Evolutionary conservation across 2,888 invertebrate species (phyloP).

Genomic region (Amaurobius ferox): DNA sequence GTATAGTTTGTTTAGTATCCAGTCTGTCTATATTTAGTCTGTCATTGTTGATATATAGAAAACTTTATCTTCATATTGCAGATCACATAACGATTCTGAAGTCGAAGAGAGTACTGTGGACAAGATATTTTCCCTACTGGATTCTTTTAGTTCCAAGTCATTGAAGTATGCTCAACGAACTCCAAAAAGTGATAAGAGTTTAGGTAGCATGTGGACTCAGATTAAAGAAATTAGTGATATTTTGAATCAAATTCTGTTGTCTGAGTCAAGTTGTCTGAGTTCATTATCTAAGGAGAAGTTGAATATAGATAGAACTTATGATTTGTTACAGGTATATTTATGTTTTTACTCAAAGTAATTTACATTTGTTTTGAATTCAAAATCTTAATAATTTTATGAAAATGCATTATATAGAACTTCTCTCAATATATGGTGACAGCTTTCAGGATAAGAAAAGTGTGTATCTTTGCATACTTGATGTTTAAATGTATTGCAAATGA

Average conservation of each 20-base stretch:
- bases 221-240: conserved; percentile 15
- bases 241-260: conserved; percentile 30
- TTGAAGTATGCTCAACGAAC: conserved; percentile 46
- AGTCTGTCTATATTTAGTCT: too few species aligned
- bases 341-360: not conserved
- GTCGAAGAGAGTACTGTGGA: not conserved
- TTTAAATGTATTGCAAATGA: too few species aligned
- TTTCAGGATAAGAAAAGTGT: too few species aligned
- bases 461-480: too few species aligned
- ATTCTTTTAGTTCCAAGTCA: conserved; percentile 27
- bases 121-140: conserved; percentile 15
- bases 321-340: conserved; percentile 23
- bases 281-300: conserved; percentile 2
- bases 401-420: too few species aligned
- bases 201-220: conserved; percentile 26
- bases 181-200: conserved; percentile 26
- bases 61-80: not conserved
- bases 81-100: conserved; percentile 23
- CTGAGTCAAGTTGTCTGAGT: too few species aligned
- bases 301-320: conserved; percentile 12
- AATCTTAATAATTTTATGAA: too few species aligned
- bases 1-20: too few species aligned
- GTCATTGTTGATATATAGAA: too few species aligned
- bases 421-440: too few species aligned
- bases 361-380: too few species aligned